phyloP scores from a whole-genome alignment of 1,140 invertebrate species.

The Drosophila kepulauana region DNA sequence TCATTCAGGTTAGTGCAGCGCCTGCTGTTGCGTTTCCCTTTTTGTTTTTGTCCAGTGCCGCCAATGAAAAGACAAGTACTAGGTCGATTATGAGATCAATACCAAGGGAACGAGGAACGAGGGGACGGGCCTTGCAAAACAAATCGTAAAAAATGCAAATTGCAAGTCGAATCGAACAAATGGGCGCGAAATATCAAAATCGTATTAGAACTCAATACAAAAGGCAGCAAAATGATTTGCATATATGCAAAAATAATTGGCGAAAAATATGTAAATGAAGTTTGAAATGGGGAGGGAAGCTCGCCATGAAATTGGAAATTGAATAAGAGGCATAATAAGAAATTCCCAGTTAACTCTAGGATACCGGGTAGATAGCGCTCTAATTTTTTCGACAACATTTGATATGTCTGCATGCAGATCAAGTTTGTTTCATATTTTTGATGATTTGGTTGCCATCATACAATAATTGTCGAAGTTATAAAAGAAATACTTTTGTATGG shows the following conservation, averaged over 20 bases:
- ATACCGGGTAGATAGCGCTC: no score
- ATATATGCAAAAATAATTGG: constrained; percentile 79
- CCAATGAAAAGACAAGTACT: constrained; percentile 57
- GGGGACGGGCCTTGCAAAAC: constrained; percentile 57
- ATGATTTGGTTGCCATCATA: no score
- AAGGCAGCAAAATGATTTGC: constrained; percentile 48
- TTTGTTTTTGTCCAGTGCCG: constrained; percentile 28
- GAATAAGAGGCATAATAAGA: not conserved
- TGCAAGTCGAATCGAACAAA: constrained; percentile 64
- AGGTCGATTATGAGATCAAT: constrained; percentile 78
- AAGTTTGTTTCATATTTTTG: no score
- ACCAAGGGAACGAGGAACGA: not conserved
- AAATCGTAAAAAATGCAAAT: constrained; percentile 80
- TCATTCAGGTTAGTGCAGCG: constrained; percentile 4
- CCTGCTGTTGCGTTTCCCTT: constrained; percentile 35
- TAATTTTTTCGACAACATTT: no score
- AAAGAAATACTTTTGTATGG: no score
- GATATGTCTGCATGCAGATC: no score
- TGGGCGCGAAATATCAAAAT: constrained; percentile 73
- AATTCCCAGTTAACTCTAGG: not conserved
- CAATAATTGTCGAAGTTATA: no score
- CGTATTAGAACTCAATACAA: constrained; percentile 69
- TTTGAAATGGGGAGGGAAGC: not conserved
- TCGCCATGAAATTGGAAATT: constrained; percentile 46
- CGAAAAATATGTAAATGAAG: constrained; percentile 79